Evolutionary conservation across 1,140 invertebrate species (phyloP), one percentile per base, ranked within the genome.

Genomic region (Coenobita brevimanus): DNA sequence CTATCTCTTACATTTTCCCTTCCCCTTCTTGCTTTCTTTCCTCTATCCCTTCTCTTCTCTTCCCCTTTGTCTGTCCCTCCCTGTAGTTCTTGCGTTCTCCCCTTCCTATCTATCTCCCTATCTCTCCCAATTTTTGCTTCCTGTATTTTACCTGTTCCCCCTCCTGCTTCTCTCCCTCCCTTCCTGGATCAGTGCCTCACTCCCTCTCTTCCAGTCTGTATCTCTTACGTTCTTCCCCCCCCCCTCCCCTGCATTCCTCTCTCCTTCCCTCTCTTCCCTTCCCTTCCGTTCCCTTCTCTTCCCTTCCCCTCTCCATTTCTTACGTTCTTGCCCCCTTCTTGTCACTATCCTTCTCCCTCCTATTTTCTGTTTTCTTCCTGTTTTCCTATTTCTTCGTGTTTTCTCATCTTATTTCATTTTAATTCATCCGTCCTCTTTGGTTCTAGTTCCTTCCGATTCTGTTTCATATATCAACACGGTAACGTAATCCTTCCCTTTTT

Each of bases 151-250:
- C 27, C 24, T 54, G 43, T 78, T 13, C 57, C 46, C 57, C 75
- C 33, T 50, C 36, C 46, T 78, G 24, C 36, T 24, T 76, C 73
- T 76, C 73, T 76, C 73, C 50, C 73, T 76, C 73, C 50, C 73
- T 76, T n/a, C n/a, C n/a, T n/a, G n/a, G n/a, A n/a, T 76, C 73
- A 43, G 8, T n/a, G 8, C 43, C 41, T 76, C 24, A 10, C 27
- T 41, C n/a, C 43, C 27, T 15, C 27, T 76, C 36, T 46, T 46
- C 21, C 4, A 41, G 13, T 1, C 13, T 24, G 8, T 75, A 21
- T 6, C n/a, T n/a, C 6, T 8, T 17, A 8, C 17, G 8, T 33
- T 43, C 38, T 17, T 33, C 17, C 67, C 13, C 2, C n/a, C 75
- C 27, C 24, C 33, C 75, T 78, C 24, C 57, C 46, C n/a, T n/a